These are phyloP conservation scores for Corella eumyota DNA, from an alignment of 23 tunicate genomes.

Conservation along the genomic window DNA sequence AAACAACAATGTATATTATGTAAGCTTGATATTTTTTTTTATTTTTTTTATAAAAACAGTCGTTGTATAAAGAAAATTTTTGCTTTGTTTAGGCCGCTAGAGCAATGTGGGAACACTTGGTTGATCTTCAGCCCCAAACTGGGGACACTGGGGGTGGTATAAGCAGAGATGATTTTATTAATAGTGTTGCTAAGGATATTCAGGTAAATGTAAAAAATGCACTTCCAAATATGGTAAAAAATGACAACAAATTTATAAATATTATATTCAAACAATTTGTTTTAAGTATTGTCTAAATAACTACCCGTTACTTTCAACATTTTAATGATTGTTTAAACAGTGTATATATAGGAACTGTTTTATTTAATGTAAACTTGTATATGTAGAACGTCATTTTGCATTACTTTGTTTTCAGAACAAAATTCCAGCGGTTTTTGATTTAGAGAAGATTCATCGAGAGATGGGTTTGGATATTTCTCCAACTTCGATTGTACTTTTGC, in stretches of 20 bases:
- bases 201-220: slow-evolving; percentile 36
- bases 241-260: too few relatives aligned
- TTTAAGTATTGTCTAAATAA: background rate
- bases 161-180: slow-evolving; percentile 90
- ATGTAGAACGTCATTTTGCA: too few relatives aligned
- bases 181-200: slow-evolving; percentile 89
- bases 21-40: background rate
- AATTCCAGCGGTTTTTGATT: slow-evolving; percentile 80
- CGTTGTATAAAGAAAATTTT: background rate
- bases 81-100: slow-evolving; percentile 62
- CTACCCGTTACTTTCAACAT: background rate
- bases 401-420: slow-evolving; percentile 73
- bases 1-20: background rate
- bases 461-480: slow-evolving; percentile 69
- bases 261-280: too few relatives aligned
- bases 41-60: background rate
- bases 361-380: too few relatives aligned
- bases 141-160: slow-evolving; percentile 95
- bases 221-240: background rate
- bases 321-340: background rate
- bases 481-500: slow-evolving; percentile 92
- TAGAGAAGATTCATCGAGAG: slow-evolving; percentile 83
- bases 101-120: slow-evolving; percentile 96
- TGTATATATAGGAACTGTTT: too few relatives aligned
- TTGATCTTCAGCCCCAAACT: slow-evolving; percentile 98